Base-by-base conservation (phyloP, 2,113 vertebrate genomes). In the Psammodynastes pulverulentus region DNA sequence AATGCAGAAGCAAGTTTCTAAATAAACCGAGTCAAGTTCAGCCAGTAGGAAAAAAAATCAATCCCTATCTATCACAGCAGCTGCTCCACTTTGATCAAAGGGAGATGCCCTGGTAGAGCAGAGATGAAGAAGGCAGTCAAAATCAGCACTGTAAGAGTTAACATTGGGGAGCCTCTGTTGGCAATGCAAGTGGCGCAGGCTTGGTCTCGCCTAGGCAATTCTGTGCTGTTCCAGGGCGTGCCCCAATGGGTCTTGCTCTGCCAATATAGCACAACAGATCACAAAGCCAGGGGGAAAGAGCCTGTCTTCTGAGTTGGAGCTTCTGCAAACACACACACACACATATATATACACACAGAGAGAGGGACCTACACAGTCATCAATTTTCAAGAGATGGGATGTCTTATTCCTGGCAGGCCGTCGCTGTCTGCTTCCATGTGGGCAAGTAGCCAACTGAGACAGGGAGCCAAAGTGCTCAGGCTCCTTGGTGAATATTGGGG, bases 361-460 rank as follows among this genome's bases (percentile, higher is more conserved):
- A 67, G 12, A 17, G 0, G 1, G 29, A 34, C 4, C 58, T 67
- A 92, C 93, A 95, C 91, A 88, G 93, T 94, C 94, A 94, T 92
- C 92, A 93, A 86, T 96, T 96, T 94, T 89, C 95, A 95, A 91
- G 92, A 87, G 34, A 26, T 90, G 58, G 54, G 0, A 0, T 92
- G 91, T 91, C 48, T 52, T 54, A 94, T 96, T 93, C 90, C 85
- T 96, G 94, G 94, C 94, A 95, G 93, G 93, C 92, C 84, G 94
- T 92, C 90, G 62, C 72, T 95, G 90, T 89, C 91, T 94, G 88
- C 93, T 95, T 95, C 92, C 67, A 94, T 49, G 95, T 96, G 95
- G 95, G 89, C 90, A 88, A 91, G 19, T 54, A 91, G 92, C 94
- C 95, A 95, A 92, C 21, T 86, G 89, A 93, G 95, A 91, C 54